These are phyloP conservation scores for Conchocele bisecta DNA, from an alignment of 2,888 invertebrate genomes.

Conservation along the genomic window DNA sequence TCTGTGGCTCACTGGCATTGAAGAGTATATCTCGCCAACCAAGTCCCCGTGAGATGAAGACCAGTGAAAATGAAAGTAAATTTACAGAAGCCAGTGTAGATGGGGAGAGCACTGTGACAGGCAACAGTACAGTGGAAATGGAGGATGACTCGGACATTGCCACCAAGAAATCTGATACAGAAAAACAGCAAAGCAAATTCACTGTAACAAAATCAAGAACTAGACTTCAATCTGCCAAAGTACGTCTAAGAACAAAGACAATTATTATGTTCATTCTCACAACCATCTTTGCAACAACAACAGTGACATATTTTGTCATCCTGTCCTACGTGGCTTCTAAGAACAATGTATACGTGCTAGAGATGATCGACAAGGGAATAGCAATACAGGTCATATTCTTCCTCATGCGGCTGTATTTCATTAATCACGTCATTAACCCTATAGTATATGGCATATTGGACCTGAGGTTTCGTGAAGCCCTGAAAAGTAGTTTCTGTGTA, in stretches of 20 bases:
- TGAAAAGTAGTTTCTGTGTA: background rate
- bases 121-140: too few relatives aligned
- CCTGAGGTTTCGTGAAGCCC: conserved; percentile 9
- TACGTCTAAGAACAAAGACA: conserved; percentile 26
- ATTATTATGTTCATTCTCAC: conserved; percentile 39
- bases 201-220: too few relatives aligned
- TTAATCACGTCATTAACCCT: conserved; percentile 38
- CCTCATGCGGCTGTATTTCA: conserved; percentile 34
- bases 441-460: conserved; percentile 35
- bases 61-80: background rate
- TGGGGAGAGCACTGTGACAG: too few relatives aligned
- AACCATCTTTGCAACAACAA: conserved; percentile 20
- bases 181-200: too few relatives aligned
- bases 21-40: background rate
- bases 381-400: conserved; percentile 17
- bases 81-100: background rate
- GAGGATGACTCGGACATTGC: too few relatives aligned
- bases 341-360: conserved; percentile 4
- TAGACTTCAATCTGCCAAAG: conserved; percentile 7
- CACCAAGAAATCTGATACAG: too few relatives aligned
- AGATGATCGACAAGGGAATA: conserved; percentile 1
- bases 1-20: conserved; percentile 16
- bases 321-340: conserved; percentile 13
- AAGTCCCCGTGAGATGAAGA: background rate
- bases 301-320: conserved; percentile 19